Evolutionary conservation across 2,797 vertebrate genomes (phyloP), one percentile per base, ranked within the genome.

Genomic region (Coendou prehensilis): DNA sequence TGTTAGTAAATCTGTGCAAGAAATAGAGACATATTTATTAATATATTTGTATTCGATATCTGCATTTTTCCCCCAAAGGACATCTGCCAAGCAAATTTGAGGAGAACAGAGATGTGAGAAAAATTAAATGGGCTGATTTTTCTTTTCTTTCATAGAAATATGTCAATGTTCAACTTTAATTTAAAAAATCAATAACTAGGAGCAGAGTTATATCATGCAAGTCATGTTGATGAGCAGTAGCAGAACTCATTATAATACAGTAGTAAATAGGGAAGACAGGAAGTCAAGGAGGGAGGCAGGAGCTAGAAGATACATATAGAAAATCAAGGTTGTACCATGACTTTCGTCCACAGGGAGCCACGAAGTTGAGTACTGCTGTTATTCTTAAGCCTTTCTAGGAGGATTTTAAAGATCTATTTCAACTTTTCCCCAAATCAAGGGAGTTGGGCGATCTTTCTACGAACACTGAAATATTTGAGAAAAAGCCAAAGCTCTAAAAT

Each of bases 1-100:
- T 97, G 89, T 94, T 96, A 96, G 89, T 94, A 98, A 98, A 98
- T 95, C 9, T 47, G 37, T 57, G 50, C 85, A 91, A 78, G 41
- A 97, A 97, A 96, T 9, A 87, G 20, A 86, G 47, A 93, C 73
- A 95, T 92, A 95, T 96, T 89, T 97, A 97, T 96, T 95, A 64
- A 52, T 94, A 3, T 61, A 76, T 67, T 96, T 97, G 75, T 84
- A 85, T 64, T 23, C 95, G 33, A 67, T 95, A 92, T 73, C 87
- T 45, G 0, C 89, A 26, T 97, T 98, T 94, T 86, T 23, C 5
- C 76, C 30, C 4, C n/a, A 50, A 56, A 97, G 63, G 95, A 96
- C 1, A 71, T 95, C 7, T 85, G 71, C 59, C 82, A 97, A 5
- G 78, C 33, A 86, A 85, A 61, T 7, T 85, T 33, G 33, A 93